Conservation (phyloP, 1,140 invertebrate species). For the Fopius arisanus region DNA sequence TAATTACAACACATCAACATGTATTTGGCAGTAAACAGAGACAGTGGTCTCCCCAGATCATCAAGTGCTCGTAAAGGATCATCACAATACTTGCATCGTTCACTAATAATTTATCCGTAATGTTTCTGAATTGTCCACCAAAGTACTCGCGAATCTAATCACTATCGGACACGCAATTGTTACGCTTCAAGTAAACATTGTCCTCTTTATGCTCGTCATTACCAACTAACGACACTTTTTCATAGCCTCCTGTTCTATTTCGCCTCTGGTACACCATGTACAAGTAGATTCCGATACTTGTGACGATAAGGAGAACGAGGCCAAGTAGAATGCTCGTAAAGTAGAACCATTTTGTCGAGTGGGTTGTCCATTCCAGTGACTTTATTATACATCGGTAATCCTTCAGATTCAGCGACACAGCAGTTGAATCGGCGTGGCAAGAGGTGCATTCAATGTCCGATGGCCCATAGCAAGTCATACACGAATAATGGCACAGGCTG, state of each 20-base stretch:
- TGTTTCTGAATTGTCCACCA: no score
- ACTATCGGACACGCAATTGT: background rate
- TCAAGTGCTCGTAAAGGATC: no score
- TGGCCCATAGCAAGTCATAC: conserved; percentile 44
- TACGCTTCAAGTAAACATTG: background rate
- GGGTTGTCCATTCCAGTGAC: conserved; percentile 40
- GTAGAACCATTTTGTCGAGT: conserved; percentile 47
- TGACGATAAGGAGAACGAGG: conserved; percentile 35
- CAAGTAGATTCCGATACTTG: conserved; percentile 21
- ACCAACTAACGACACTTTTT: background rate
- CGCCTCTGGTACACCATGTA: background rate
- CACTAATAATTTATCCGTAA: no score
- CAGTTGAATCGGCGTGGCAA: conserved; percentile 42
- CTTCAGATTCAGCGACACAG: conserved; percentile 14
- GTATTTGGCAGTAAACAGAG: no score
- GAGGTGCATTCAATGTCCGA: conserved; percentile 43
- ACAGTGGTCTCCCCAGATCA: no score
- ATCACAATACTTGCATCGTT: no score
- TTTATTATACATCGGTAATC: conserved; percentile 39
- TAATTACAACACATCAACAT: no score
- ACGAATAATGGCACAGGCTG: conserved; percentile 45
- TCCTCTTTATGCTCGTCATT: background rate
- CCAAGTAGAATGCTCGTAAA: conserved; percentile 40
- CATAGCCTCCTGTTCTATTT: background rate
- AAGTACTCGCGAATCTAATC: background rate